Base-by-base conservation (phyloP, 2,888 invertebrate species). In the Dryobotodes eremita region DNA sequence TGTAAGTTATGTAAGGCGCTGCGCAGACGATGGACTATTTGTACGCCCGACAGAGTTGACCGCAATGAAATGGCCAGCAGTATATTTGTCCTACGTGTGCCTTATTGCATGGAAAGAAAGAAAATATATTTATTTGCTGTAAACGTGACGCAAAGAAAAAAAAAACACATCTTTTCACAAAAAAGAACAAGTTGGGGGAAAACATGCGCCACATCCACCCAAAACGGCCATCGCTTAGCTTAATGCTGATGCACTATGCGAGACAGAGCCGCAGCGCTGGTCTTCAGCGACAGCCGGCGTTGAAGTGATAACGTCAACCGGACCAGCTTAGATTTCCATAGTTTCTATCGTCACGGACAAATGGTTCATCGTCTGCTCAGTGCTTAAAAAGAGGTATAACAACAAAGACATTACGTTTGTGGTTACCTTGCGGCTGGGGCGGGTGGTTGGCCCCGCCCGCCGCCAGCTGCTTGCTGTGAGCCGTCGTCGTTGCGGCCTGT, bases 391-490 rank as follows among this genome's bases (percentile, higher is more conserved):
- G 91, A 94, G 93, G 92, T 68, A 78, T 94, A 95, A 94, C 92
- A 96, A 94, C 89, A 87, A 84, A 80, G 96, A 93, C 95, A 96
- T 95, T 96, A 97, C 96, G 97, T 96, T 97, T 97, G 94, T 94
- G 94, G 96, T 95, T 97, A 96, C 96, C 97, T 96, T 97, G 97
- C 96, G 96, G 96, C 97, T 97, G 97, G 97, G 97, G 96, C 96
- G 97, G 97, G 96, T 96, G 97, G 97, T 97, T 97, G 96, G 97
- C 97, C 97, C 98, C 98, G 97, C 97, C 98, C 95, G 98, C 98
- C 97, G 98, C 98, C 97, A 98, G 97, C 97, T 98, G 98, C 97
- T 98, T 98, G 97, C 98, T 98, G 97, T 98, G 98, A 94, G 98
- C 98, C 97, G 98, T 98, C 98, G 98, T 98, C 97, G 98, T 97